Percentiles rank a stretch among this genome's conserved stretches.
phyloP scores from a whole-genome alignment of 2,888 invertebrate species.

The Nysson spinosus region DNA sequence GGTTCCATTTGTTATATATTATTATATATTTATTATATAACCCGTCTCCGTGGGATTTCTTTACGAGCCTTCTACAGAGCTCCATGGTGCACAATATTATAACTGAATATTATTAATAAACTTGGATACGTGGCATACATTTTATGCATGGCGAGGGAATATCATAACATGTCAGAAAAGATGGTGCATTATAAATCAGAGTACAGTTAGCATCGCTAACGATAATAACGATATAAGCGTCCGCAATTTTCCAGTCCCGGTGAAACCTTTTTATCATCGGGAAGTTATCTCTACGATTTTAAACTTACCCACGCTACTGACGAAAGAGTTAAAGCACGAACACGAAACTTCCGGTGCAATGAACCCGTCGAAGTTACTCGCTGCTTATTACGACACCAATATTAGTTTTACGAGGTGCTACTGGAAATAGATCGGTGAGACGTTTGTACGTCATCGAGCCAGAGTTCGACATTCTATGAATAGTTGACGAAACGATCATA shows the following conservation, averaged over 20 bases:
- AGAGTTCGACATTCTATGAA: constrained; percentile 48
- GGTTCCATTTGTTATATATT: no score
- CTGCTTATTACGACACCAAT: constrained; percentile 52
- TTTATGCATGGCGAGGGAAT: no score
- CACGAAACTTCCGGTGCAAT: constrained; percentile 69
- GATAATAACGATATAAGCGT: constrained; percentile 14
- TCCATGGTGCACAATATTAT: no score
- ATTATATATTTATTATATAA: no score
- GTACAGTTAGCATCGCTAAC: constrained; percentile 9
- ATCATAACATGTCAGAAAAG: no score
- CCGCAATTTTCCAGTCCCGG: constrained; percentile 6
- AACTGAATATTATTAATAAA: no score
- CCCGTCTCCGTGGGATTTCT: no score
- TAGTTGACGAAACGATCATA: constrained; percentile 18
- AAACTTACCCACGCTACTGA: constrained; percentile 36
- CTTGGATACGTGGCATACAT: no score
- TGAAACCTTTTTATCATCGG: constrained; percentile 35
- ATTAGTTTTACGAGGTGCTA: constrained; percentile 59
- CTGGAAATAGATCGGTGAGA: constrained; percentile 56
- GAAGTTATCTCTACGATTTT: constrained; percentile 34
- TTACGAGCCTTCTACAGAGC: no score
- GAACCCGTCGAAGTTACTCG: constrained; percentile 60
- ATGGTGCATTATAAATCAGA: no score
- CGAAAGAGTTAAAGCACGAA: constrained; percentile 61
- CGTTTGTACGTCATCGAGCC: constrained; percentile 48